Evolutionary conservation across 2,797 vertebrate genomes (phyloP).

Genomic region (Crenuchus spilurus): DNA sequence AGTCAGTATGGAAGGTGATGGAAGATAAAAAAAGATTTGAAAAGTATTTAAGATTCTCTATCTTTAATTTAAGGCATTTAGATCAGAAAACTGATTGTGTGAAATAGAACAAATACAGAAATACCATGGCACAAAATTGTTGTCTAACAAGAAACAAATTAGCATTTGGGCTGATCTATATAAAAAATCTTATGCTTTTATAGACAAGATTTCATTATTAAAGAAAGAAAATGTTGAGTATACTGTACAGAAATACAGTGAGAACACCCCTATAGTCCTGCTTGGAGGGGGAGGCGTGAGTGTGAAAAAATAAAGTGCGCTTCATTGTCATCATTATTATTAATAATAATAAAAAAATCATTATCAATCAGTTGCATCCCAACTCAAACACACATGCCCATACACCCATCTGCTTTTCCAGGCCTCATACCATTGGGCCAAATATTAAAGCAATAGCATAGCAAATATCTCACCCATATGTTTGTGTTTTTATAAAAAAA

Average conservation of each 20-base stretch:
- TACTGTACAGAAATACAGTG: neutral
- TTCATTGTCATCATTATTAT: neutral
- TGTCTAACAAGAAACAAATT: neutral
- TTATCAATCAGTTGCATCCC: neutral
- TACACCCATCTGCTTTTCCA: no score
- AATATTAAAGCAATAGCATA: no score
- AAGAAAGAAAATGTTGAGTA: neutral
- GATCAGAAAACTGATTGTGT: neutral
- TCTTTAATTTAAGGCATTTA: conserved; percentile 1
- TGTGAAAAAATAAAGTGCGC: neutral
- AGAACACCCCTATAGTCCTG: neutral
- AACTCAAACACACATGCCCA: neutral
- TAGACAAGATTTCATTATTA: conserved; percentile 53
- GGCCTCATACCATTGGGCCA: no score
- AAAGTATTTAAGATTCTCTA: no score
- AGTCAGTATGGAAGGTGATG: no score
- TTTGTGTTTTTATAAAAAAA: no score
- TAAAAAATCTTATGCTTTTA: conserved; percentile 68
- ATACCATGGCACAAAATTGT: conserved; percentile 3
- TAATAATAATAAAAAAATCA: neutral
- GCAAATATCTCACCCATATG: no score
- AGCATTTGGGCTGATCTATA: conserved; percentile 42
- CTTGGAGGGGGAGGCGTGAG: neutral
- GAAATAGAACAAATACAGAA: neutral
- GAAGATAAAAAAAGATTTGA: no score